Evolutionary conservation across 2,797 vertebrate species (phyloP), one percentile per base, ranked within the genome.

Genomic region (Epinephelus malabaricus): DNA sequence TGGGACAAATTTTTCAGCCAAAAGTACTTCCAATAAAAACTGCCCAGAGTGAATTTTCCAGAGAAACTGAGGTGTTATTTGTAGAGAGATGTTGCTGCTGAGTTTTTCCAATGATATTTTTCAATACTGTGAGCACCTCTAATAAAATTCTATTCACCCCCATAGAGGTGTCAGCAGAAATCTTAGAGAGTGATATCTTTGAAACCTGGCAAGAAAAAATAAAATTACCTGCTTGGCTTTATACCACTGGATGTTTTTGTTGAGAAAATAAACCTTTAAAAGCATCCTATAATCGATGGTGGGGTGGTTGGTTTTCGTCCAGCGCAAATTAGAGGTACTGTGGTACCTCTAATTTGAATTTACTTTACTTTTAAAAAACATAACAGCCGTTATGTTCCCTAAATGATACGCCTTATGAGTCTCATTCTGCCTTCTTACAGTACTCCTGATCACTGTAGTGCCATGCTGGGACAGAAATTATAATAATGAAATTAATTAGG

Each of bases 131-230:
- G 27, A 27, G 30, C 54, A 60, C 27, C 7, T 25, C 23, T 17
- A 53, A 23, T 9, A 13, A 9, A 45, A 56, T 47, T 25, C 3
- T 13, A 49, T 18, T 45, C 4, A 17, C 25, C 6, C 43, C 19
- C 15, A 56, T 45, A 3, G 6, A 27, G 11, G 10, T n/a, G 17
- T 49, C 75, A 70, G 43, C 49, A 38, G 49, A 55, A 69, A 69
- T 60, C 40, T 53, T n/a, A 55, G 12, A 51, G 47, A 40, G 19
- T 60, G 14, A 55, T 21, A 73, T 21, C 30, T 72, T 21, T 46
- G 40, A 51, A 14, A 62, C 49, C 13, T 54, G 17, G 59, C 50
- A 18, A 17, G 21, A 46, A 21, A 30, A 30, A 45, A 3, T 11
- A 12, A 54, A 51, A 59, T 50, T 6, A 43, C 21, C 46, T 21